Percentiles rank a stretch among this genome's conserved stretches.
Conservation (phyloP, 2,797 vertebrate species). For the Odontamblyopus lacepedii region DNA sequence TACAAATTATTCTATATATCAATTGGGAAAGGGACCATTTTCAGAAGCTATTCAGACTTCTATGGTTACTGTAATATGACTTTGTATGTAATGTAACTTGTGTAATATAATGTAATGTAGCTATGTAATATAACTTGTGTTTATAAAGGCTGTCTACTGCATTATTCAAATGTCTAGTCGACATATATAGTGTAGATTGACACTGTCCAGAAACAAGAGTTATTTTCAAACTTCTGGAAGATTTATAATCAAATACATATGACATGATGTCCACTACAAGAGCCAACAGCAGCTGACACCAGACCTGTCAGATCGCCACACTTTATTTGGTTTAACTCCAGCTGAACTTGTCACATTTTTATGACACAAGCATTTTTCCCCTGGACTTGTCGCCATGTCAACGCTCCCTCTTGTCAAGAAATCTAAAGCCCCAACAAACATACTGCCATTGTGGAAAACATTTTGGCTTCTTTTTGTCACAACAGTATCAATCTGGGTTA, state of each 20-base stretch:
- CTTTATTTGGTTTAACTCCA: background rate
- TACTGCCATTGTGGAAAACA: constrained; percentile 4
- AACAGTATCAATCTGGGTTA: constrained; percentile 13
- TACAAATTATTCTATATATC: too few relatives aligned
- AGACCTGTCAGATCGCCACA: background rate
- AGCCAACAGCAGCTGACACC: background rate
- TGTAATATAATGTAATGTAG: too few relatives aligned
- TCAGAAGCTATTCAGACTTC: too few relatives aligned
- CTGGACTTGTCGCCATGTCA: background rate
- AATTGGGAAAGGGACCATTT: too few relatives aligned
- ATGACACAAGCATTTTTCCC: background rate
- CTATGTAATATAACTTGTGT: too few relatives aligned
- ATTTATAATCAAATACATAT: background rate
- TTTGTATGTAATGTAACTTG: too few relatives aligned
- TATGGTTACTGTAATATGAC: too few relatives aligned
- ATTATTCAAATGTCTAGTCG: background rate
- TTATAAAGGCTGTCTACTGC: too few relatives aligned
- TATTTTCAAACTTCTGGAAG: background rate
- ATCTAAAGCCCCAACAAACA: constrained; percentile 11
- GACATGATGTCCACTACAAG: background rate
- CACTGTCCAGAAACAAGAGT: background rate
- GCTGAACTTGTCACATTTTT: constrained; percentile 3
- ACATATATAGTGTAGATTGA: background rate
- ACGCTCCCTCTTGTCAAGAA: background rate
- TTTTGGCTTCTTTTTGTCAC: background rate